Conservation (phyloP, 2,888 invertebrate species). For the Teleiodes luculella region DNA sequence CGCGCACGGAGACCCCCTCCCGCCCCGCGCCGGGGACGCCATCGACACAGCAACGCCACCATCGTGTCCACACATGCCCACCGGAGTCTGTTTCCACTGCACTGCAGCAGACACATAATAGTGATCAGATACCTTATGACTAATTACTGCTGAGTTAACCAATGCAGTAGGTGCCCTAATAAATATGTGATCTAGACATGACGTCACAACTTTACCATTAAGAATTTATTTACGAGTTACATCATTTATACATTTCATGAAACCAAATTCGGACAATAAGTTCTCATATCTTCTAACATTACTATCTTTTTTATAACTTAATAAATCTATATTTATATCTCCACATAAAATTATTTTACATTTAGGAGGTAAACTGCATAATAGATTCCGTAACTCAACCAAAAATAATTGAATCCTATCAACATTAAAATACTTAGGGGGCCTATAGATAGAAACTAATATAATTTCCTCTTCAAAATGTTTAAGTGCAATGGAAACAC, state of each 20-base stretch:
- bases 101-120: conserved; percentile 8
- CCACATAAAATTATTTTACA: conserved; percentile 12
- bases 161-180: conserved; percentile 2
- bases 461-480: no score
- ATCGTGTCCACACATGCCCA: no score
- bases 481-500: conserved; percentile 3
- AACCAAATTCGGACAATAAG: conserved; percentile 14
- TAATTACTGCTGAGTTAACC: conserved; percentile 14
- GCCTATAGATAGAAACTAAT: conserved; percentile 12
- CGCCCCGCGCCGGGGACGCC: no score
- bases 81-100: no score
- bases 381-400: not conserved
- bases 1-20: no score
- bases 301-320: conserved; percentile 10
- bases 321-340: conserved; percentile 14
- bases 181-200: conserved; percentile 17
- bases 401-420: not conserved
- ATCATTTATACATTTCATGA: conserved; percentile 14
- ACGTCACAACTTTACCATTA: conserved; percentile 3
- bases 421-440: conserved; percentile 5
- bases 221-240: conserved; percentile 15
- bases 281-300: conserved; percentile 11
- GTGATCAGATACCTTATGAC: conserved; percentile 17
- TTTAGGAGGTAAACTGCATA: not conserved
- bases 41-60: no score